Evolutionary conservation across 1,140 invertebrate genomes (phyloP).

Genomic region (Maniola jurtina): DNA sequence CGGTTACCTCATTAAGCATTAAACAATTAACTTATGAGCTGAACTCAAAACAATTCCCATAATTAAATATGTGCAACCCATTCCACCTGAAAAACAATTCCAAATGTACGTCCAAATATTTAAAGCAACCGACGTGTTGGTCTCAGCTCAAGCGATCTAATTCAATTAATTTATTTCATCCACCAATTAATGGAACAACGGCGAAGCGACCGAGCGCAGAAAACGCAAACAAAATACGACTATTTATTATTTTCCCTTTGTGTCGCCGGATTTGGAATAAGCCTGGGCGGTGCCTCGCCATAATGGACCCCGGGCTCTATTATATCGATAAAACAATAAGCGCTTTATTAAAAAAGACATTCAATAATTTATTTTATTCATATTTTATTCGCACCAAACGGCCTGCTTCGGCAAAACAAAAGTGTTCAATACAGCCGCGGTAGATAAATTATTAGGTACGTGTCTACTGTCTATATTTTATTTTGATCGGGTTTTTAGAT

Average conservation of each 20-base stretch:
- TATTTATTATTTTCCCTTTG: constrained; percentile 76
- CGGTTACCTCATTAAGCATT: not conserved
- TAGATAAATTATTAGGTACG: constrained; percentile 43
- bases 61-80: constrained; percentile 59
- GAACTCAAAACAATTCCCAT: constrained; percentile 16
- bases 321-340: constrained; percentile 75
- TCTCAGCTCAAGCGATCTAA: constrained; percentile 60
- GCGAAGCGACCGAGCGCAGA: constrained; percentile 67
- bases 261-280: constrained; percentile 49
- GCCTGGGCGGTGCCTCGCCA: constrained; percentile 56
- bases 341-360: constrained; percentile 76
- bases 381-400: constrained; percentile 67
- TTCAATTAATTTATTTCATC: constrained; percentile 74
- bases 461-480: not conserved
- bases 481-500: too few species aligned
- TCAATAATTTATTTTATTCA: constrained; percentile 77
- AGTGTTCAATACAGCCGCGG: constrained; percentile 49
- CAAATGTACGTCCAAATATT: constrained; percentile 65
- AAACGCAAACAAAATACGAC: constrained; percentile 72
- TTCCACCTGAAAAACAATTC: constrained; percentile 44
- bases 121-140: constrained; percentile 58
- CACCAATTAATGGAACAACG: constrained; percentile 70
- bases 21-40: not conserved
- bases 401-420: constrained; percentile 52
- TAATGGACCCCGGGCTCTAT: constrained; percentile 55